phyloP scores from a whole-genome alignment of 1,140 invertebrate species.

The Drosophila nannoptera region DNA sequence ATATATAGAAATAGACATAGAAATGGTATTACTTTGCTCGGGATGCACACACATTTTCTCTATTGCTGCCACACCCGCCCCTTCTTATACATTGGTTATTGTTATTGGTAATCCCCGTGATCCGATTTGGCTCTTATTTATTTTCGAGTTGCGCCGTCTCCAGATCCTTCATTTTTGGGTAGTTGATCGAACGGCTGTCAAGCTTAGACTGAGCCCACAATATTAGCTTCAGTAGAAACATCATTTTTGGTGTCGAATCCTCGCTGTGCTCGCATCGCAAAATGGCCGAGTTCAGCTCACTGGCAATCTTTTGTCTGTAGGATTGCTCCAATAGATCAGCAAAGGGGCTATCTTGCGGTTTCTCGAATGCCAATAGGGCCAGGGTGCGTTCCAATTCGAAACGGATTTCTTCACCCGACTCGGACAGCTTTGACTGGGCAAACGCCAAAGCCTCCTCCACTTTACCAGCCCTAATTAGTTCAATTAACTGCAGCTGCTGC shows the following conservation, averaged over 20 bases:
- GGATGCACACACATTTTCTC: slow-evolving; percentile 12
- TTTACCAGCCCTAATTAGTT: slow-evolving; percentile 92
- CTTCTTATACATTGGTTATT: slow-evolving; percentile 2
- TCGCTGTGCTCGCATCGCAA: slow-evolving; percentile 94
- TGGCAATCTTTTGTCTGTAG: slow-evolving; percentile 97
- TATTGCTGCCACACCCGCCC: slow-evolving; percentile 1
- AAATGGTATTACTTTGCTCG: slow-evolving; percentile 29
- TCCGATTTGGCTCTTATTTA: slow-evolving; percentile 41
- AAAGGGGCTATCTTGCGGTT: slow-evolving; percentile 96
- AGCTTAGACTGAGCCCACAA: slow-evolving; percentile 97
- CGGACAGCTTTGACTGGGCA: slow-evolving; percentile 94
- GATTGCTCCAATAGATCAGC: slow-evolving; percentile 95
- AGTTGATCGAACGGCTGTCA: slow-evolving; percentile 92
- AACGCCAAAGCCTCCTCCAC: slow-evolving; percentile 98
- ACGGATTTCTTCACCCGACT: slow-evolving; percentile 91
- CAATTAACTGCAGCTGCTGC: slow-evolving; percentile 97
- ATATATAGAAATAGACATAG: slow-evolving; percentile 36
- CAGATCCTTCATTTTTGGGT: slow-evolving; percentile 94
- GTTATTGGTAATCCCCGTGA: not conserved
- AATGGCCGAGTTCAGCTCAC: slow-evolving; percentile 97
- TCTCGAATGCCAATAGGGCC: slow-evolving; percentile 97
- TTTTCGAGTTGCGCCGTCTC: slow-evolving; percentile 88
- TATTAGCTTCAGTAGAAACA: slow-evolving; percentile 94
- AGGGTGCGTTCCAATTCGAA: slow-evolving; percentile 91
- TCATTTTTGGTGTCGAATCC: slow-evolving; percentile 92